Evolutionary conservation across 2,797 vertebrate genomes (phyloP), one percentile per base, ranked within the genome.

Genomic region (Benthosema pterotum): DNA sequence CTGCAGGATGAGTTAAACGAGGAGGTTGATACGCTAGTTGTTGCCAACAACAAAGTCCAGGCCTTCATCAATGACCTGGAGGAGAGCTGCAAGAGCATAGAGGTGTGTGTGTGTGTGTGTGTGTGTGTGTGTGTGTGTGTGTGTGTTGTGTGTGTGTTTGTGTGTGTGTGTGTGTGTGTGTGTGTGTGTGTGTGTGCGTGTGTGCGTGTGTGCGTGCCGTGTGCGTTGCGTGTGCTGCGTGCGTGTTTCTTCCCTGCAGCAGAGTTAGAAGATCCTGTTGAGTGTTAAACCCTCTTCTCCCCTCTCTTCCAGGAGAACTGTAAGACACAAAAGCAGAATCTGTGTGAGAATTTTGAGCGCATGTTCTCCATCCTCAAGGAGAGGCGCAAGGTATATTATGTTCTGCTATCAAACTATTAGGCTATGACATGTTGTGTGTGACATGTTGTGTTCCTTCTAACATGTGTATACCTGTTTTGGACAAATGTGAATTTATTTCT

Each of bases 311-410:
- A 94, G 94, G 90, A 93, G 7, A 92, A 89, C 65, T 67, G 80
- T 58, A 78, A 69, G 57, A 75, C 58, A 42, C 92, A 92, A 86
- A 94, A 91, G 69, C 91, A 91, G 76, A 86, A 25, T 0, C 78
- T 94, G 51, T 82, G 86, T 22, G 91, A 94, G 60, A 88, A 75
- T 77, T 92, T 94, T 63, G 72, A 69, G 38, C 78, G 43, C 1
- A 78, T 94, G 77, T 69, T 76, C 17, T 87, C 83, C 45, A 83
- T 93, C 74, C 65, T 94, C 85, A 85, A 92, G 57, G 89, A 92
- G 49, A 80, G 83, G 60, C 85, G 75, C 3, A 91, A 92, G 80
- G 88, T 92, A 54, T 49, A 67, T 15, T 49, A 67, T 15, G 14
- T 46, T 51, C 2, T 0, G 14, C 15, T 13, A 14, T 50, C n/a